Evolutionary conservation across 2,888 invertebrate genomes (phyloP).

Genomic region (Zaprionus bogoriensis): DNA sequence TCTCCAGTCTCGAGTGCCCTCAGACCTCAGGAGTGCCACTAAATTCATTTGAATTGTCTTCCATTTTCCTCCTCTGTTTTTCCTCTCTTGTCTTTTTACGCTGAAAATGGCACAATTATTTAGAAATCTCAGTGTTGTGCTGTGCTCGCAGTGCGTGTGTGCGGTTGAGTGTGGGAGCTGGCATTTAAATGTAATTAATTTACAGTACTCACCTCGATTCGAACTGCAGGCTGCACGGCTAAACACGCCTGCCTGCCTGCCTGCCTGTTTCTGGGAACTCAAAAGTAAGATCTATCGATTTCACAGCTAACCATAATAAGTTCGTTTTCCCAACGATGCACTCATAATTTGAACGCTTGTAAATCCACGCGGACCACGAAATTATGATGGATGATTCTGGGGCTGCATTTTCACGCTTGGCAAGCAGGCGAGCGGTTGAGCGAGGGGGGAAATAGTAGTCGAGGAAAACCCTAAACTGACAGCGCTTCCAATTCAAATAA

Average conservation of each 20-base stretch:
- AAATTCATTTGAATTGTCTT: conserved; percentile 68
- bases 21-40: conserved; percentile 45
- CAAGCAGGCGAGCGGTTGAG: conserved; percentile 9
- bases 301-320: conserved; percentile 63
- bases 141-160: conserved; percentile 2
- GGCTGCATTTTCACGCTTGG: conserved; percentile 70
- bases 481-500: conserved; percentile 54
- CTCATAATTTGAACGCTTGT: conserved; percentile 76
- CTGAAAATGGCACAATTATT: conserved; percentile 66
- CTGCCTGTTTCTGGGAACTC: conserved; percentile 48
- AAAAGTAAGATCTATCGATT: conserved; percentile 59
- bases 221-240: not conserved
- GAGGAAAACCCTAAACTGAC: conserved; percentile 58
- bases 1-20: conserved; percentile 24
- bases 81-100: conserved; percentile 46
- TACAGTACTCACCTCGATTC: conserved; percentile 38
- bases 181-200: conserved; percentile 68
- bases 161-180: conserved; percentile 27
- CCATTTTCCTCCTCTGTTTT: conserved; percentile 7
- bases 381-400: conserved; percentile 73
- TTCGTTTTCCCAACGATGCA: conserved; percentile 43
- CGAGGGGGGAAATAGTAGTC: conserved; percentile 40
- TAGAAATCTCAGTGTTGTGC: conserved; percentile 45
- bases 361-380: conserved; percentile 73
- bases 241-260: conserved; percentile 4